A percentile compares a stretch with the other conserved stretches of the same genome.
phyloP scores from a whole-genome alignment of 2,797 vertebrate species.

The Vespertilio murinus region DNA sequence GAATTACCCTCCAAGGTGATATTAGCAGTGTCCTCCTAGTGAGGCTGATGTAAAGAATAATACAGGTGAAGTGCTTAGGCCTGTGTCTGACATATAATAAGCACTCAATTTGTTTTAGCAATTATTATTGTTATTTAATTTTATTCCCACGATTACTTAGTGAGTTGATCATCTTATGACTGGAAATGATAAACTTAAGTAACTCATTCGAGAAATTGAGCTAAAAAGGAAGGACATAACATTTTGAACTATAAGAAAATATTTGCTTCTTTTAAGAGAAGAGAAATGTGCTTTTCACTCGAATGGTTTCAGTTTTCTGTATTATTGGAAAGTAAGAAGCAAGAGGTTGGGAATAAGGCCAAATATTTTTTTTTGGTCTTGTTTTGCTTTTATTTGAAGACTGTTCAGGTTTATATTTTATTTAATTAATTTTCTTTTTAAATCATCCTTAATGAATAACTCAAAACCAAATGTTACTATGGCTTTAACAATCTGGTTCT shows the following conservation, averaged over 20 bases:
- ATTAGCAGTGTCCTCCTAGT: background rate
- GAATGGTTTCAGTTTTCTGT: background rate
- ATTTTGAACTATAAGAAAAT: background rate
- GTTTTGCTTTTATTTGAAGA: background rate
- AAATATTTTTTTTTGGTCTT: background rate
- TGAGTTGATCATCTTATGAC: background rate
- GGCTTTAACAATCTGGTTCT: background rate
- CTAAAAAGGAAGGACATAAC: background rate
- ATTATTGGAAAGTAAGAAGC: background rate
- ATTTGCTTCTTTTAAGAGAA: background rate
- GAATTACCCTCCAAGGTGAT: background rate
- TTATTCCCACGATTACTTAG: background rate
- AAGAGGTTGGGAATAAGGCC: background rate
- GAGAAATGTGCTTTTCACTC: background rate
- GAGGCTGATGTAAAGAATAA: background rate
- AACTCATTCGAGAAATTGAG: background rate
- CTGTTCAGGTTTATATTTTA: background rate
- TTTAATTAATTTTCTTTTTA: background rate
- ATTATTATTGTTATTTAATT: background rate
- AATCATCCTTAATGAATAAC: background rate
- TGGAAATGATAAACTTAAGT: background rate
- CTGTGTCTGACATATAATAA: background rate
- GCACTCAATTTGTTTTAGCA: background rate
- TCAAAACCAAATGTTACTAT: background rate
- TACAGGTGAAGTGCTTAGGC: background rate